Conservation (phyloP, 2,888 invertebrate species). For the Dryococelus australis region DNA sequence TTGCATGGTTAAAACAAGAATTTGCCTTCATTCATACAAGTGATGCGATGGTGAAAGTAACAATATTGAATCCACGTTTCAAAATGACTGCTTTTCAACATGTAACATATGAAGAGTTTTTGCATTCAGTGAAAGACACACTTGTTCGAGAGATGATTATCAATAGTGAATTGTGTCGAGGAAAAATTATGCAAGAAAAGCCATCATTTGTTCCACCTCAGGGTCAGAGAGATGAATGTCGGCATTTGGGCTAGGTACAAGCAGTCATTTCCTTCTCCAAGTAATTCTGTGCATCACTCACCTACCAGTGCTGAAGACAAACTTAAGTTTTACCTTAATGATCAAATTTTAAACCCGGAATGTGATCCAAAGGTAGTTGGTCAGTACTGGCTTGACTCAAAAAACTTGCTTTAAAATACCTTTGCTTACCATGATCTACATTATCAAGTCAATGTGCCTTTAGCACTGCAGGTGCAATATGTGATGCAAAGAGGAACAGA, state of each 20-base stretch:
- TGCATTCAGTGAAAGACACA: background rate
- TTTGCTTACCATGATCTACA: background rate
- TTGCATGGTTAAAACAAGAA: background rate
- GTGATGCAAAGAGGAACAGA: background rate
- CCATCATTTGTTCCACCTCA: background rate
- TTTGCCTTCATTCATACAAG: background rate
- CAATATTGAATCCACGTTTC: background rate
- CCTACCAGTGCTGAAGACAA: background rate
- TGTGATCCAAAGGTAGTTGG: background rate
- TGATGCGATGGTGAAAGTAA: background rate
- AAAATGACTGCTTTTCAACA: background rate
- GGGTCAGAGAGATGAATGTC: background rate
- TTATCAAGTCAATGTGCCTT: background rate
- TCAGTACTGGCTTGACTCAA: background rate
- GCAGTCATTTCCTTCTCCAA: background rate
- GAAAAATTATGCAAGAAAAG: background rate
- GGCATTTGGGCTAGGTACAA: background rate
- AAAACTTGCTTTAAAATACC: background rate
- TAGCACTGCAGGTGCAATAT: background rate
- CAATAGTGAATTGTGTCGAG: background rate
- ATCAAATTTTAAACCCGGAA: background rate
- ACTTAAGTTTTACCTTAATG: background rate
- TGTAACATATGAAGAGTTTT: background rate
- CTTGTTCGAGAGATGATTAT: background rate
- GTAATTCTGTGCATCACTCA: background rate